Conservation (phyloP, 2,888 invertebrate species). For the Drosophila aldrichi region DNA sequence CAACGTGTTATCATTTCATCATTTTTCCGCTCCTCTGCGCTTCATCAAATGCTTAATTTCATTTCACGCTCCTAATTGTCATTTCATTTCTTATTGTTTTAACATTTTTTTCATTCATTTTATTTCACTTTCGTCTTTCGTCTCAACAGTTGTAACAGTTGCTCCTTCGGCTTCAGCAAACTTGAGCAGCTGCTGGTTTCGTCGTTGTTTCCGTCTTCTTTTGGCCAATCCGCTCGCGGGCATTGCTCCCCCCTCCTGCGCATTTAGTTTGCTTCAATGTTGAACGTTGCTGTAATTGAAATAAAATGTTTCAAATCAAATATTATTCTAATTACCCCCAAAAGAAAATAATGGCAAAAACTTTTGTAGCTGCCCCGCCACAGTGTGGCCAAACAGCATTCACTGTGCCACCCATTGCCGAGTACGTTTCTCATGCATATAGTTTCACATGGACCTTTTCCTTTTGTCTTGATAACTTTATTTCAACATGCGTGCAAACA, state of each 20-base stretch:
- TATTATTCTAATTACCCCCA: constrained; percentile 79
- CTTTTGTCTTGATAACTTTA: constrained; percentile 3
- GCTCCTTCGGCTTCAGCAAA: constrained; percentile 47
- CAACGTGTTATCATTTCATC: constrained; percentile 68
- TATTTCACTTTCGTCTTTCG: constrained; percentile 26
- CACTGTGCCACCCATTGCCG: not conserved
- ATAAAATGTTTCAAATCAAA: constrained; percentile 81
- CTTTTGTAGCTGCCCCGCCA: constrained; percentile 29
- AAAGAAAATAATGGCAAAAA: constrained; percentile 72
- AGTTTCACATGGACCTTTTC: constrained; percentile 22
- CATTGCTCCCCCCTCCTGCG: constrained; percentile 51
- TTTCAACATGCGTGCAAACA: constrained; percentile 13
- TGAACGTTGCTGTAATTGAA: constrained; percentile 67
- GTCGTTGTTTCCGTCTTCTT: constrained; percentile 35
- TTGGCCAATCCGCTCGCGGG: constrained; percentile 59
- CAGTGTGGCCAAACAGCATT: not conserved
- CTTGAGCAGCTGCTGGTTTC: constrained; percentile 58
- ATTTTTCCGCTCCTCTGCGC: constrained; percentile 62
- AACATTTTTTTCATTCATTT: constrained; percentile 27
- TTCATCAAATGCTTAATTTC: constrained; percentile 71
- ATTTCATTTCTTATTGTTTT: constrained; percentile 64
- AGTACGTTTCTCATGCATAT: constrained; percentile 8
- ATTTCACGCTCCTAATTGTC: constrained; percentile 67
- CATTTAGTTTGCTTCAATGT: constrained; percentile 57
- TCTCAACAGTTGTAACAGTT: constrained; percentile 46